Evolutionary conservation across 2,113 vertebrate genomes (phyloP).

Genomic region (Acanthisitta chloris): DNA sequence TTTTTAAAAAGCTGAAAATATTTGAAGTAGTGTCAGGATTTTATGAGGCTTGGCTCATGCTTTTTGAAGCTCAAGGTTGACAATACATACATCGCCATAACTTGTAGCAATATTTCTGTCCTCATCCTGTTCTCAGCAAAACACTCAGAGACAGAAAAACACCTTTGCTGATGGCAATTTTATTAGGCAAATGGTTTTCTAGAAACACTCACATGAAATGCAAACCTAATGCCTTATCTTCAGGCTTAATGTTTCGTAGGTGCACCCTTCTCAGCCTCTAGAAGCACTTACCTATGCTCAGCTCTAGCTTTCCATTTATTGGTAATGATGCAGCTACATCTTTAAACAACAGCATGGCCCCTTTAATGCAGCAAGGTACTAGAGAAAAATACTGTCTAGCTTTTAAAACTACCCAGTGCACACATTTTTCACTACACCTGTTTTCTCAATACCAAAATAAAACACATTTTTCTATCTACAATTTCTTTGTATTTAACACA

Average conservation of each 20-base stretch:
- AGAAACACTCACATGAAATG: background rate
- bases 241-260: background rate
- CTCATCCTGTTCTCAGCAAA: background rate
- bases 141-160: background rate
- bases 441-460: background rate
- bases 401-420: background rate
- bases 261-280: background rate
- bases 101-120: background rate
- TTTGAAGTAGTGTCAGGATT: slow-evolving; percentile 1
- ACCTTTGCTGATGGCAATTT: background rate
- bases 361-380: background rate
- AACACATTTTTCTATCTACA: background rate
- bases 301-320: background rate
- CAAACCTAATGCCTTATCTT: background rate
- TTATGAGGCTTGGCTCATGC: background rate
- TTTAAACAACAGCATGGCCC: background rate
- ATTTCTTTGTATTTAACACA: background rate
- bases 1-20: background rate
- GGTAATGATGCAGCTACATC: background rate
- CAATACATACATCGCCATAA: background rate
- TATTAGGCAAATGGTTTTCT: background rate
- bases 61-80: background rate
- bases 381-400: background rate
- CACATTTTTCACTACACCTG: background rate
- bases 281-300: background rate